Evolutionary conservation across 2,113 vertebrate species (phyloP), one percentile per base, ranked within the genome.

Genomic region (Ascaphus truei): DNA sequence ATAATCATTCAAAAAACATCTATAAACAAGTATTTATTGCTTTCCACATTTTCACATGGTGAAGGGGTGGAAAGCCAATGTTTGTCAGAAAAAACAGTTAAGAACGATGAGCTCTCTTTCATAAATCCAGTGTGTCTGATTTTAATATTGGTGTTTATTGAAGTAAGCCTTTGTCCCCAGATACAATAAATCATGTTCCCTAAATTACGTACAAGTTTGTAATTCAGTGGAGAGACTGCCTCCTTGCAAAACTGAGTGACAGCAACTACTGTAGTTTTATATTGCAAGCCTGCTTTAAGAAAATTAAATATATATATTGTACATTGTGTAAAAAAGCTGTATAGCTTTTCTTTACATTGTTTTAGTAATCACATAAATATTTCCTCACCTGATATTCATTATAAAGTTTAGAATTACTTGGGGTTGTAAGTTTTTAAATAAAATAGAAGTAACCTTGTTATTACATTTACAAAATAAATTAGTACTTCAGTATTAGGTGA

Each of bases 81-180:
- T 26, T 61, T 61, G 58, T 61, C 34, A 43, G 37, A 25, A 61
- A 18, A 61, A 27, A 39, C 37, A 29, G 58, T 61, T 61, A 61
- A 45, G 37, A 26, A 61, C 37, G 41, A 6, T 45, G 58, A 61
- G 58, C 22, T 61, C 34, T 60, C 37, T 45, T 61, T 43, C 58
- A 61, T 61, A 61, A 61, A 61, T 61, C 58, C 37, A 45, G 45
- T 43, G 26, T 61, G 37, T 43, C 58, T 61, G 58, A 18, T 39
- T 61, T 61, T 61, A 39, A 60, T 60, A 29, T 60, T 60, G 36
- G 23, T 41, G 57, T 60, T 11, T 5, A 62, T 41, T 48, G 29
- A 48, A 33, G 60, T 48, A 62, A 62, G 60, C 60, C 30, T 62
- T 62, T 62, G 27, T 62, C 60, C 60, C 45, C 26, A 62, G 43